A percentile compares a stretch with the other conserved stretches of the same genome.
These are phyloP conservation scores for Leptopilina boulardi DNA, from an alignment of 1,140 invertebrate genomes.

Conservation along the genomic window DNA sequence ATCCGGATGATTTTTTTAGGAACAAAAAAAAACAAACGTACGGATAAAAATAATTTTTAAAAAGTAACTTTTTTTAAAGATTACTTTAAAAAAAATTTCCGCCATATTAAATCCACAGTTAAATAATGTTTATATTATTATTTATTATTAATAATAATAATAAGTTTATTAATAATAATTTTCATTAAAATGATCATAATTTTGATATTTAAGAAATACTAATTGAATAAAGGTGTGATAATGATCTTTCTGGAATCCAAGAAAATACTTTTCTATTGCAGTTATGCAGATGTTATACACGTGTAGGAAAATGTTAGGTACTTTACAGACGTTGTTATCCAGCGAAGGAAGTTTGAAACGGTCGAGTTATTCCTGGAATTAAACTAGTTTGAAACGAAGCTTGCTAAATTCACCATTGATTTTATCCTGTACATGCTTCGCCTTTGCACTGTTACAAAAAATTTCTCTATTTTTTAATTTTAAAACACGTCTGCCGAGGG, in stretches of 20 bases:
- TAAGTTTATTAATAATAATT: too few species aligned
- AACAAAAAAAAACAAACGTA: too few species aligned
- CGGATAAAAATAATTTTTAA: too few species aligned
- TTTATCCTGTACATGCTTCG: conserved; percentile 6
- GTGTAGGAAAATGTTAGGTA: neutral
- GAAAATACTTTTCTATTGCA: neutral
- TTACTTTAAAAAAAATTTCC: too few species aligned
- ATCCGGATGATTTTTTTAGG: too few species aligned
- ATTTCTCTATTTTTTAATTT: neutral
- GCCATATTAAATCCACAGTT: too few species aligned
- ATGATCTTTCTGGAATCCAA: neutral
- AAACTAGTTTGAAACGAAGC: conserved; percentile 23
- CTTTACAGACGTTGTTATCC: neutral
- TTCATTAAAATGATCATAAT: too few species aligned
- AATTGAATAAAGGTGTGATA: neutral
- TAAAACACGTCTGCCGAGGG: neutral
- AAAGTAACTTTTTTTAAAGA: too few species aligned
- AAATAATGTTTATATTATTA: too few species aligned
- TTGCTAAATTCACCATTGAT: conserved; percentile 23
- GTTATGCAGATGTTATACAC: neutral
- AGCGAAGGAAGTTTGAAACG: conserved; percentile 7
- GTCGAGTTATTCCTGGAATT: conserved; percentile 29
- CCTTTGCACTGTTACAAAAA: neutral
- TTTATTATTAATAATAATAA: too few species aligned
- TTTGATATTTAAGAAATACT: too few species aligned